Evolutionary conservation across 2,113 vertebrate species (phyloP), one percentile per base, ranked within the genome.

Genomic region (Podiceps cristatus): DNA sequence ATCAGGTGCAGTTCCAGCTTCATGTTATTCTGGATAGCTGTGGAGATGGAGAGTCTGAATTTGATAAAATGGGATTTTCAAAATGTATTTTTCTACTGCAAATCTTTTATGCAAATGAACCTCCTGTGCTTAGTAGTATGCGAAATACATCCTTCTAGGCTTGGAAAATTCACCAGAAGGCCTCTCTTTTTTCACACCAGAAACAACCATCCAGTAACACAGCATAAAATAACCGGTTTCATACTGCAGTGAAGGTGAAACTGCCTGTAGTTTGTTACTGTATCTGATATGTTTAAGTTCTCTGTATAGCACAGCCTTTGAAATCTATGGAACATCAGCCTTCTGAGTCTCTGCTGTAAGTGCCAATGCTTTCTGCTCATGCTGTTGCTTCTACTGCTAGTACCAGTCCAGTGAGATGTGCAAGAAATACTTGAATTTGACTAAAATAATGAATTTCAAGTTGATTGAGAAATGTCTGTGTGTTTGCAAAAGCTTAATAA

Each of bases 401-500:
- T 92, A 81, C 71, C 50, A 90, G 23, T 79, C 62, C 69, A 60
- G 40, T 79, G 53, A 88, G 74, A 76, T 56, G 87, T 95, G 58
- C 71, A 88, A 94, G 53, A 76, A 90, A 82, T 76, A 95, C 90
- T 91, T 93, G 90, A 82, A 88, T 93, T 93, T 90, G 59, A 69
- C 53, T 88, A 22, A 90, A 93, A 81, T 47, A 60, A 68, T 56
- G 5, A 58, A 62, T 82, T 92, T 88, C 35, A 79, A 79, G 53
- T 90, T 82, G 69, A 93, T 53, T 92, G 76, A 40, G 89, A 91
- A 82, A 55, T 88, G 53, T 80, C 37, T 68, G 23, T 95, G 74
- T 68, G 92, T 96, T 96, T 93, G 62, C 37, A 94, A 82, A 83
- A 42, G 58, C 69, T 90, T 90, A 96, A 96, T 96, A 96, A 96